phyloP scores from a whole-genome alignment of 1,140 invertebrate genomes.

The Dendroctonus ponderosae region DNA sequence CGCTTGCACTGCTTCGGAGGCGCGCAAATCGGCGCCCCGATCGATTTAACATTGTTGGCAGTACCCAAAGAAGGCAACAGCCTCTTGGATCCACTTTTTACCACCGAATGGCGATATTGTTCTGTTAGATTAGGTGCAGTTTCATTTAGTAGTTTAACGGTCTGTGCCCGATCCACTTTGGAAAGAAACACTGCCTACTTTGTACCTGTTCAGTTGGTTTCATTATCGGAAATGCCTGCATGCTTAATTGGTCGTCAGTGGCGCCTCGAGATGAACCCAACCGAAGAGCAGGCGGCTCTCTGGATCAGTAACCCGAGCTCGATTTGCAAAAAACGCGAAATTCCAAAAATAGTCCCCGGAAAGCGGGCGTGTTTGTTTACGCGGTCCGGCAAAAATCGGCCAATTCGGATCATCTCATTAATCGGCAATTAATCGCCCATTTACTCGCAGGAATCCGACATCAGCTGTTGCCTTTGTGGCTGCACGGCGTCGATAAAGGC shows the following conservation, averaged over 20 bases:
- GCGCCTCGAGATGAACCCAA: no score
- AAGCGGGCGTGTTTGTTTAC: no score
- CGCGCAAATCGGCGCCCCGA: conserved; percentile 9
- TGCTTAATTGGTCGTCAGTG: conserved; percentile 20
- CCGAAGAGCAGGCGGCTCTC: no score
- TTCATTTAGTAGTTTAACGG: conserved; percentile 30
- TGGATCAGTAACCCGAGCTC: no score
- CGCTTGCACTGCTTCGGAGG: background rate
- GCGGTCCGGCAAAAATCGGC: no score
- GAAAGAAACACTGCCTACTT: conserved; percentile 27
- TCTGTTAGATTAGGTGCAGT: conserved; percentile 30
- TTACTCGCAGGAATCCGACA: no score
- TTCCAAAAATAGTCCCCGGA: no score
- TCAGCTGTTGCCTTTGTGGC: no score
- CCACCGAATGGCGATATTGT: conserved; percentile 24
- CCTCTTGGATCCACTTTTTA: conserved; percentile 27
- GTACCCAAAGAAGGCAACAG: conserved; percentile 19
- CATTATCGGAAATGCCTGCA: conserved; percentile 27
- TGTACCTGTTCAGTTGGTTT: conserved; percentile 28
- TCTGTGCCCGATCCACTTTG: conserved; percentile 27
- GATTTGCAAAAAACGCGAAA: no score
- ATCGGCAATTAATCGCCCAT: no score
- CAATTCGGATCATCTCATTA: no score
- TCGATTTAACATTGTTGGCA: conserved; percentile 12
- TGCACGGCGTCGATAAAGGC: no score